Percentiles rank a stretch among this genome's conserved stretches.
Evolutionary conservation across 2,888 invertebrate species (phyloP).

Genomic region (Plemyria rubiginata): DNA sequence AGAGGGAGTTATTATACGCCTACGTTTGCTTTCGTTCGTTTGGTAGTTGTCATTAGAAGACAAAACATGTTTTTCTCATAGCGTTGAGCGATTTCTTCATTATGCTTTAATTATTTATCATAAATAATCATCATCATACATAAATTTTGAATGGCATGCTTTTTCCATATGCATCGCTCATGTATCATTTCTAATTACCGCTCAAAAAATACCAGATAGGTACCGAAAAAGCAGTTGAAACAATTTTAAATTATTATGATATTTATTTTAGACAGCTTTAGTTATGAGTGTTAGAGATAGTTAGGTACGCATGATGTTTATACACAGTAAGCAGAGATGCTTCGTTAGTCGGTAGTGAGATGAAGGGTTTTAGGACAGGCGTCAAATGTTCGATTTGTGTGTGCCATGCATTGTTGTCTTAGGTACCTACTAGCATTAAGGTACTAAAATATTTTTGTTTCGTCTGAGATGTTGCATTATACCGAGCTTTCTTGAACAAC

Average conservation of each 20-base stretch:
- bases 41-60: conserved; percentile 15
- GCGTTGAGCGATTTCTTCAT: conserved; percentile 46
- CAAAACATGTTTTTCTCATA: conserved; percentile 52
- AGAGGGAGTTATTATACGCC: neutral
- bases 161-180: conserved; percentile 50
- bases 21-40: neutral
- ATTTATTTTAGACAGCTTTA: conserved; percentile 57
- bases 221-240: conserved; percentile 12
- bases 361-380: conserved; percentile 49
- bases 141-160: conserved; percentile 49
- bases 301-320: conserved; percentile 71
- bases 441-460: conserved; percentile 35
- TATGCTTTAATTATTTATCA: conserved; percentile 45
- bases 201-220: conserved; percentile 20
- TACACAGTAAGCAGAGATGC: conserved; percentile 61
- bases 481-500: neutral
- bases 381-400: conserved; percentile 60
- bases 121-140: conserved; percentile 43
- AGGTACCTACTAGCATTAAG: conserved; percentile 50
- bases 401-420: conserved; percentile 61
- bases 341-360: conserved; percentile 66
- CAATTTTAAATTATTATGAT: conserved; percentile 17
- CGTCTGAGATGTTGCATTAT: conserved; percentile 38
- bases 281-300: conserved; percentile 60
- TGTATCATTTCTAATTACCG: conserved; percentile 43